phyloP scores from a whole-genome alignment of 2,888 invertebrate genomes.

The Heliothis peltigera region DNA sequence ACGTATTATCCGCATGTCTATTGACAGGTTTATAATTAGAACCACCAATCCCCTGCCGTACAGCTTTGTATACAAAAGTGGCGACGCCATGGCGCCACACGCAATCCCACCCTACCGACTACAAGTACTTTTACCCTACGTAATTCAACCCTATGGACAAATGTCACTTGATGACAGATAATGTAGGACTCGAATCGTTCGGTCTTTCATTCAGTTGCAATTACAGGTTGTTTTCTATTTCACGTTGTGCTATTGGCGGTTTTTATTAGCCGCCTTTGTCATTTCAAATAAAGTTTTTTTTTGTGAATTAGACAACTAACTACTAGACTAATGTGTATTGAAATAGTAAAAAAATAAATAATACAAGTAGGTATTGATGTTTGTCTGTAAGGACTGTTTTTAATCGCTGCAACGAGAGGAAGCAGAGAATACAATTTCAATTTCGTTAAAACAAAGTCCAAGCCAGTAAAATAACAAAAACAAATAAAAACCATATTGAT shows the following conservation, averaged over 20 bases:
- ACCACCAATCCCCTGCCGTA: slow-evolving; percentile 52
- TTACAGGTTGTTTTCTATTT: slow-evolving; percentile 27
- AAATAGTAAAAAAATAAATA: too few species aligned
- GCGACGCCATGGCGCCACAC: slow-evolving; percentile 75
- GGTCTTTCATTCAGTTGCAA: slow-evolving; percentile 57
- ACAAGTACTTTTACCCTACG: slow-evolving; percentile 63
- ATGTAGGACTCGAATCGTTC: slow-evolving; percentile 56
- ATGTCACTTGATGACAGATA: slow-evolving; percentile 63
- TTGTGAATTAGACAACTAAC: too few species aligned
- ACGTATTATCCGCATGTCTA: slow-evolving; percentile 43
- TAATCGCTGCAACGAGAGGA: background rate
- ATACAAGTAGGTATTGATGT: too few species aligned
- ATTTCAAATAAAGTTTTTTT: background rate
- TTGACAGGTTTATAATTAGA: slow-evolving; percentile 63
- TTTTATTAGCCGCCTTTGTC: background rate
- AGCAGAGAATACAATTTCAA: background rate
- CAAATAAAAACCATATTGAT: slow-evolving; percentile 7
- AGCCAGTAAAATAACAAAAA: background rate
- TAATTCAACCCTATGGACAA: slow-evolving; percentile 60
- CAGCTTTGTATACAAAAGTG: slow-evolving; percentile 58
- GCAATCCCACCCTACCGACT: slow-evolving; percentile 66
- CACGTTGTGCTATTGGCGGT: background rate
- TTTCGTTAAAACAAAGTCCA: background rate
- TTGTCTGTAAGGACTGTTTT: too few species aligned
- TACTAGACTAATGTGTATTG: too few species aligned